Percentiles rank a stretch among this genome's conserved stretches.
Conservation (phyloP, 1,140 invertebrate species). For the Maconellicoccus hirsutus region DNA sequence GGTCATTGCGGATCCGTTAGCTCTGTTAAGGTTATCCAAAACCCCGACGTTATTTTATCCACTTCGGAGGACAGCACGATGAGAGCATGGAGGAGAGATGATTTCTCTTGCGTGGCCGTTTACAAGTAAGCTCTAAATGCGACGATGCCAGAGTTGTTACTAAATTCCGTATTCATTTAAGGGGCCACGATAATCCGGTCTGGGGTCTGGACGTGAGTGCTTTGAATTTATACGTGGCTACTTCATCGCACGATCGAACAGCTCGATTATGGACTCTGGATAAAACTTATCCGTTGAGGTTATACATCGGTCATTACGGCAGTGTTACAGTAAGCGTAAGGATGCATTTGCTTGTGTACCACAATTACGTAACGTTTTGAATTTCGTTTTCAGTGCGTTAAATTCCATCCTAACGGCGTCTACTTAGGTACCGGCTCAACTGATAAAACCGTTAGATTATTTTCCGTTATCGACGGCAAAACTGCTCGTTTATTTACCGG, state of each 20-base stretch:
- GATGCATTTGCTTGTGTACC: not conserved
- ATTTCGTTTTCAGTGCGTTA: conserved; percentile 44
- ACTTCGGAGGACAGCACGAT: conserved; percentile 65
- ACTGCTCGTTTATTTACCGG: conserved; percentile 48
- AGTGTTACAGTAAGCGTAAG: conserved; percentile 59
- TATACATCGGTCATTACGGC: conserved; percentile 69
- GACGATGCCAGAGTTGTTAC: not conserved
- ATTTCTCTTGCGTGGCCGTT: conserved; percentile 52
- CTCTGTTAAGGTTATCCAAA: conserved; percentile 49
- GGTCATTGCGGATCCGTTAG: conserved; percentile 64
- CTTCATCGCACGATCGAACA: conserved; percentile 72
- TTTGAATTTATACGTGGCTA: conserved; percentile 58
- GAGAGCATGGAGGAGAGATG: conserved; percentile 54
- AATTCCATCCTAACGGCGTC: conserved; percentile 70
- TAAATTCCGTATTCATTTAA: conserved; percentile 33
- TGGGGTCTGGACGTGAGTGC: conserved; percentile 70
- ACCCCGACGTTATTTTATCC: conserved; percentile 51
- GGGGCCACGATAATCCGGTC: conserved; percentile 73
- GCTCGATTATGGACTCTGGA: conserved; percentile 76
- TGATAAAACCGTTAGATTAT: conserved; percentile 63
- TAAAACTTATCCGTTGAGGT: conserved; percentile 59
- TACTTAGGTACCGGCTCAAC: conserved; percentile 67
- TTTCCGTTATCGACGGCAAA: conserved; percentile 51
- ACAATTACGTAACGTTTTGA: too few relatives aligned
- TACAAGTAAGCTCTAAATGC: conserved; percentile 48